These are phyloP conservation scores for Tetraodon nigroviridis DNA, from an alignment of 2,113 vertebrate species.

Conservation along the genomic window DNA sequence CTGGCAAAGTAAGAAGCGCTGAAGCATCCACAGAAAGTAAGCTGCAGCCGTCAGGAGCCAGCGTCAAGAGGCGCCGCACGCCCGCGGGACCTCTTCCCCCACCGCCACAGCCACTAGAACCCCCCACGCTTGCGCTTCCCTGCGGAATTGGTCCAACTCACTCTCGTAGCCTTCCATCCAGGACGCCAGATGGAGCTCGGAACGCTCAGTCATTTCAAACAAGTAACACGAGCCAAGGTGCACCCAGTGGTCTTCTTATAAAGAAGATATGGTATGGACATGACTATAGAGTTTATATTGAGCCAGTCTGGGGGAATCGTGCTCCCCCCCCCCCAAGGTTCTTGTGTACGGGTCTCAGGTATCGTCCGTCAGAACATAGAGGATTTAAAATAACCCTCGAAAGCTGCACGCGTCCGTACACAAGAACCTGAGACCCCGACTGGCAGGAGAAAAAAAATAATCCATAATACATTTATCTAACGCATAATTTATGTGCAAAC, in stretches of 20 bases:
- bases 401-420: constrained; percentile 61
- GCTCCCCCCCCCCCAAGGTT: constrained; percentile 35
- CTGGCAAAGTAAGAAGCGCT: constrained; percentile 76
- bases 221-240: constrained; percentile 69
- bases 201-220: constrained; percentile 60
- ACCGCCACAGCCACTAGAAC: constrained; percentile 59
- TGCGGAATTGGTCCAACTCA: constrained; percentile 46
- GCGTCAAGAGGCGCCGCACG: constrained; percentile 49
- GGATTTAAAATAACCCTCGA: constrained; percentile 62
- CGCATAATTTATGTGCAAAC: constrained; percentile 67
- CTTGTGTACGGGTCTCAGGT: constrained; percentile 55
- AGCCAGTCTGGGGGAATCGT: constrained; percentile 46
- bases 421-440: constrained; percentile 55
- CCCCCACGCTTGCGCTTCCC: constrained; percentile 38
- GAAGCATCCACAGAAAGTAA: constrained; percentile 76
- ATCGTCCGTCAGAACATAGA: constrained; percentile 45
- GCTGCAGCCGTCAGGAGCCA: constrained; percentile 70
- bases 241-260: constrained; percentile 77
- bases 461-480: constrained; percentile 62
- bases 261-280: constrained; percentile 77
- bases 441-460: constrained; percentile 60
- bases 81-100: constrained; percentile 58
- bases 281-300: constrained; percentile 57
- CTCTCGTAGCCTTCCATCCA: constrained; percentile 24
- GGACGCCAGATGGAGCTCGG: constrained; percentile 52